Conservation (phyloP, 2,888 invertebrate genomes). For the Melieria crassipennis region DNA sequence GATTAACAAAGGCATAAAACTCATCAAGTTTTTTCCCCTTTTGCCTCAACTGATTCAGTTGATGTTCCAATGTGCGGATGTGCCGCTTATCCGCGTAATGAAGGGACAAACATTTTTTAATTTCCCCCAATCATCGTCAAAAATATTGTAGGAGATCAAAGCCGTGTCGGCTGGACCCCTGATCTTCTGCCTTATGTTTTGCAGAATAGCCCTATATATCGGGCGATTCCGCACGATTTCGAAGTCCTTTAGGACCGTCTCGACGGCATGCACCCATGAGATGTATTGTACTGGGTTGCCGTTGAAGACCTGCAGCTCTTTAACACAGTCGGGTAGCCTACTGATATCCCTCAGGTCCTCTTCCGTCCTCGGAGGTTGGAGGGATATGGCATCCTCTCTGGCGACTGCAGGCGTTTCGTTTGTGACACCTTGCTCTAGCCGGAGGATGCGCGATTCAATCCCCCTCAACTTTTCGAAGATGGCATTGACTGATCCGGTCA, state of each 20-base stretch:
- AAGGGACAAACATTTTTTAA: conserved; percentile 42
- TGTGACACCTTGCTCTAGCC: not conserved
- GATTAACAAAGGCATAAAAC: conserved; percentile 39
- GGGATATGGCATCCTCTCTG: not conserved
- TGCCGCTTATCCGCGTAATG: conserved; percentile 45
- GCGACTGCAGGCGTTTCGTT: not conserved
- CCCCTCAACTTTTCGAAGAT: not conserved
- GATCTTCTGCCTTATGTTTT: conserved; percentile 38
- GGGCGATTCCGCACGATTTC: conserved; percentile 29
- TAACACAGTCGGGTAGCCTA: conserved; percentile 20
- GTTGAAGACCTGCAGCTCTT: conserved; percentile 11
- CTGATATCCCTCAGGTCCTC: conserved; percentile 3
- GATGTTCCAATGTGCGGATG: conserved; percentile 39
- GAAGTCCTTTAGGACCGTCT: conserved; percentile 28
- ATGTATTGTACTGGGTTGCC: conserved; percentile 16
- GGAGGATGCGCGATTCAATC: not conserved
- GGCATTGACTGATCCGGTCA: not conserved
- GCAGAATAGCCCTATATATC: conserved; percentile 35
- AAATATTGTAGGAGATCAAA: conserved; percentile 36
- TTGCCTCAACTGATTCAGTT: conserved; percentile 39
- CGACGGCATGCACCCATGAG: conserved; percentile 16
- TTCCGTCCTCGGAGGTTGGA: not conserved
- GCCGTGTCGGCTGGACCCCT: conserved; percentile 37
- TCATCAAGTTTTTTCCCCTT: conserved; percentile 35
- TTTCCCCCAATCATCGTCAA: conserved; percentile 39